Conservation (phyloP, 1,140 invertebrate species). For the Microplitis mediator region DNA sequence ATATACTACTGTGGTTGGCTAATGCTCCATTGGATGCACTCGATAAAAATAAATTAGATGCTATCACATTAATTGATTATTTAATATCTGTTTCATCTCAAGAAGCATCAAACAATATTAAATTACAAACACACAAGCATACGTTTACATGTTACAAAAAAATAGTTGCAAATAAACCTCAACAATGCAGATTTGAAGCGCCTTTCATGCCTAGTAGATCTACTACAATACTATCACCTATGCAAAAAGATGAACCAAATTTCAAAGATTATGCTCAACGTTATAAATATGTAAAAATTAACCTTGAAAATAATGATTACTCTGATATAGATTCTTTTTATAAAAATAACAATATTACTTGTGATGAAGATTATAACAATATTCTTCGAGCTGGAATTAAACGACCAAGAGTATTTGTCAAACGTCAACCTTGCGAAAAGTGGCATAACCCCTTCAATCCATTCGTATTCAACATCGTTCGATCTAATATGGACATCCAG, state of each 20-base stretch:
- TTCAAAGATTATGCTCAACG: slow-evolving; percentile 30
- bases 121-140: slow-evolving; percentile 34
- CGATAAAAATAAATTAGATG: slow-evolving; percentile 16
- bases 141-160: slow-evolving; percentile 42
- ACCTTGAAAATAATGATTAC: slow-evolving; percentile 37
- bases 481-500: slow-evolving; percentile 54
- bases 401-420: slow-evolving; percentile 36
- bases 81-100: slow-evolving; percentile 33
- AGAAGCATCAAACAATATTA: slow-evolving; percentile 39
- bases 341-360: slow-evolving; percentile 32
- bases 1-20: slow-evolving; percentile 45
- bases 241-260: slow-evolving; percentile 28
- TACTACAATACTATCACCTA: slow-evolving; percentile 37
- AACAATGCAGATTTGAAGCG: slow-evolving; percentile 45
- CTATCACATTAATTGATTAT: slow-evolving; percentile 24
- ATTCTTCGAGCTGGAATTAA: slow-evolving; percentile 35
- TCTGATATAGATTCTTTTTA: slow-evolving; percentile 31
- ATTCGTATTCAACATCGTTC: slow-evolving; percentile 37
- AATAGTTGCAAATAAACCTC: slow-evolving; percentile 16
- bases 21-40: slow-evolving; percentile 43
- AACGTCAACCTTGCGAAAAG: slow-evolving; percentile 34
- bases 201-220: slow-evolving; percentile 40
- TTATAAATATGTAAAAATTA: slow-evolving; percentile 29
- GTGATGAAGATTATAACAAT: slow-evolving; percentile 34
- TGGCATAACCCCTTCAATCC: slow-evolving; percentile 49